Evolutionary conservation across 2,113 vertebrate species (phyloP), one percentile per base, ranked within the genome.

Genomic region (Ochotona curzoniae): DNA sequence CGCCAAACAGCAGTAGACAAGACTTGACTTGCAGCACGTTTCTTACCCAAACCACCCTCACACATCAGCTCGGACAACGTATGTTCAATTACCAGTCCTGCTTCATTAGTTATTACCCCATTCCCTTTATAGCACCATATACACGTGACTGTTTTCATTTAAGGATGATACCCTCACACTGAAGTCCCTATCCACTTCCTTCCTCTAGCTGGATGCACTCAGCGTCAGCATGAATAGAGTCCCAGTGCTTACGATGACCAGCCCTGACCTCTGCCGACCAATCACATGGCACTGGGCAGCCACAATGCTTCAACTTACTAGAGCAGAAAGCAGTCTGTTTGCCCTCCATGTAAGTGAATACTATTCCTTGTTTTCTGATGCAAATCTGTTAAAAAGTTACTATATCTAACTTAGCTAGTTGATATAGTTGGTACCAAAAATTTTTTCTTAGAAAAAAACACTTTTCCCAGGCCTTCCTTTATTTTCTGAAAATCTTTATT

Each of bases 281-380:
- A 73, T 32, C 51, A 87, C 9, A 1, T 51, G 13, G 78, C 57
- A 73, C 2, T 54, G 9, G 23, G 23, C n/a, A 93, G 8, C 49
- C 9, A 79, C 12, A 64, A 64, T 25, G 28, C 12, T 93, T 75
- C 47, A 54, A 83, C 51, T 84, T 92, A 38, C n/a, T 71, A 35
- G 8, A 93, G 12, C 21, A 73, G 35, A 89, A 91, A 95, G 49
- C 23, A 87, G 60, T 32, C 74, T 83, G 79, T 44, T 8, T 85
- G 5, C 8, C 54, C 30, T 89, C 67, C 61, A 38, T 70, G 0
- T 47, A 76, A 91, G 26, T 30, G 15, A 25, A 79, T 71, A 83
- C 26, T 70, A 14, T 70, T 87, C 76, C 17, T 64, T 69, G 49
- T 80, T 84, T 92, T 92, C 54, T 88, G 69, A 83, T 57, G 67